These are phyloP conservation scores for Exocentrus adspersus DNA, from an alignment of 2,888 invertebrate species.

Conservation along the genomic window DNA sequence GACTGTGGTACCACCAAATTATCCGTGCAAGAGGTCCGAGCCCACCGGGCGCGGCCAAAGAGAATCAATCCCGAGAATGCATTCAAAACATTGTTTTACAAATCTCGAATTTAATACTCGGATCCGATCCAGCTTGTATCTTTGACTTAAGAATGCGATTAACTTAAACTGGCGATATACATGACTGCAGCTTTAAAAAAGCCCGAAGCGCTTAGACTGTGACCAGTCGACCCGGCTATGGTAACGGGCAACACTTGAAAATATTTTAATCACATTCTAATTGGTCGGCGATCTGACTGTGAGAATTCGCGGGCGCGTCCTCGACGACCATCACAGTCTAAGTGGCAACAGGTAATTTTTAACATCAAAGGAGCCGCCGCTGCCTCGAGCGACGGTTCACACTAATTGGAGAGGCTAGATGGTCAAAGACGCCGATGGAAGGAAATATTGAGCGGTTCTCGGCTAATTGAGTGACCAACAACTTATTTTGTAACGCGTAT, in stretches of 20 bases:
- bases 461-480: slow-evolving; percentile 66
- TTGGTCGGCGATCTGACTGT: slow-evolving; percentile 53
- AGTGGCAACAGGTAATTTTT: slow-evolving; percentile 62
- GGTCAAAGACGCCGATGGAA: slow-evolving; percentile 65
- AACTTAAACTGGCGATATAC: slow-evolving; percentile 53
- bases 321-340: slow-evolving; percentile 54
- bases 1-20: neutral
- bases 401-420: slow-evolving; percentile 65
- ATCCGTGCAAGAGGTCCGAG: neutral
- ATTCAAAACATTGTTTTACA: slow-evolving; percentile 53
- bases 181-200: slow-evolving; percentile 44
- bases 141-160: slow-evolving; percentile 57
- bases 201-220: slow-evolving; percentile 52
- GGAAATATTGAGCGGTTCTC: slow-evolving; percentile 64
- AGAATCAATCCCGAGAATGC: slow-evolving; percentile 46
- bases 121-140: slow-evolving; percentile 48
- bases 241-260: slow-evolving; percentile 55
- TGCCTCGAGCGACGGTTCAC: slow-evolving; percentile 64
- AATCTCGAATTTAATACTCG: slow-evolving; percentile 50
- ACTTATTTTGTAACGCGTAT: slow-evolving; percentile 53
- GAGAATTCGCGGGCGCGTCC: slow-evolving; percentile 32
- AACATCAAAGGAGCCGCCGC: slow-evolving; percentile 63
- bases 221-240: slow-evolving; percentile 47
- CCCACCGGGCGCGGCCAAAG: slow-evolving; percentile 5
- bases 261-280: slow-evolving; percentile 61